Evolutionary conservation across 2,888 invertebrate genomes (phyloP).

Genomic region (Drosophila niveifrons): DNA sequence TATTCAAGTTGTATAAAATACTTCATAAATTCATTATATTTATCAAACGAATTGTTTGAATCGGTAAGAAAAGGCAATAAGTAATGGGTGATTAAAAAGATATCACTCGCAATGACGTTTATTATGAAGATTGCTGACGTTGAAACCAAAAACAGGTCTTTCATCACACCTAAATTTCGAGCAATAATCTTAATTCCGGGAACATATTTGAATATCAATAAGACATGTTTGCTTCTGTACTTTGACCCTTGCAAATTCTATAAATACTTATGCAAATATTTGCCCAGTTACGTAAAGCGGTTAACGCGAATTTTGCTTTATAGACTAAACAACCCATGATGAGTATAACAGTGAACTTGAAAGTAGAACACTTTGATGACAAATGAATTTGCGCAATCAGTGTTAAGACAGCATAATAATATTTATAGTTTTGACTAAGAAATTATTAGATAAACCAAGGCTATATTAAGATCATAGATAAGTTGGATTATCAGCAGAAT

Average conservation of each 20-base stretch:
- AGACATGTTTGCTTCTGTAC: neutral
- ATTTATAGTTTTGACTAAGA: too few species aligned
- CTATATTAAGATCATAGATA: too few species aligned
- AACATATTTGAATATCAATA: slow-evolving; percentile 1
- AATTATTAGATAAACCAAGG: too few species aligned
- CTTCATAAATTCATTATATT: too few species aligned
- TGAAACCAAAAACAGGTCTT: neutral
- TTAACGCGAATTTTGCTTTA: neutral
- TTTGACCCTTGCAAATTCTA: neutral
- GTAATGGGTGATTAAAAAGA: too few species aligned
- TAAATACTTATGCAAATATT: neutral
- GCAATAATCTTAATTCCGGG: neutral
- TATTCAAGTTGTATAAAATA: too few species aligned
- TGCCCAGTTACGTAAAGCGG: neutral
- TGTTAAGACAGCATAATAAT: too few species aligned
- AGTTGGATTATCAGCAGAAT: too few species aligned
- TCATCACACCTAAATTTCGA: neutral
- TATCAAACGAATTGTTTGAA: too few species aligned
- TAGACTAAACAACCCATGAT: neutral
- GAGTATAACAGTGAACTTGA: neutral
- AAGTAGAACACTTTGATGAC: too few species aligned
- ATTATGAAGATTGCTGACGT: neutral
- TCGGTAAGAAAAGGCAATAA: neutral
- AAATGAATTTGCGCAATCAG: too few species aligned
- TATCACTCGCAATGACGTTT: neutral